These are phyloP conservation scores for Chymomyza fuscimana DNA, from an alignment of 2,888 invertebrate genomes.

Conservation along the genomic window DNA sequence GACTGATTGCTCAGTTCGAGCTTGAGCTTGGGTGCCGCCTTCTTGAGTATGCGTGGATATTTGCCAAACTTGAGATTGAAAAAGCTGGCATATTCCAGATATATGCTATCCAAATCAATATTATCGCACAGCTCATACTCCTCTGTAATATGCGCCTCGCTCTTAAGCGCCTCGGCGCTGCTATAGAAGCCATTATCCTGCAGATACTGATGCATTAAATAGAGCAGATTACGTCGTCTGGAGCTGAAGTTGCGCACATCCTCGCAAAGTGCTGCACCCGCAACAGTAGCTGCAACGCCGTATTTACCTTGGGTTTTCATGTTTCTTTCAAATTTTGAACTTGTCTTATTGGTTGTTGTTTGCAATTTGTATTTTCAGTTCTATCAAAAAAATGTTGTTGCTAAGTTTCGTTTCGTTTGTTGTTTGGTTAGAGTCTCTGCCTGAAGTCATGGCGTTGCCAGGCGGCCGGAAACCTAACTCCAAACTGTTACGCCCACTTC, in stretches of 20 bases:
- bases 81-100: slow-evolving; percentile 94
- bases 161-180: slow-evolving; percentile 84
- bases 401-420: not conserved
- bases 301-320: slow-evolving; percentile 63
- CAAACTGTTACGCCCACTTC: not conserved
- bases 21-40: slow-evolving; percentile 57
- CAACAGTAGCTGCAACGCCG: slow-evolving; percentile 52
- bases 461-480: not conserved
- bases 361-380: not conserved
- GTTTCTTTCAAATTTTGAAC: not conserved
- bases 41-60: slow-evolving; percentile 89
- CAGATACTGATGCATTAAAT: slow-evolving; percentile 85
- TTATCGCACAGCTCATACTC: slow-evolving; percentile 92
- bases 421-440: not conserved
- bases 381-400: not conserved
- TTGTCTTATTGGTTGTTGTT: not conserved
- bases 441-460: not conserved
- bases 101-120: slow-evolving; percentile 91
- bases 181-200: slow-evolving; percentile 84
- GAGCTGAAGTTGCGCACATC: slow-evolving; percentile 74
- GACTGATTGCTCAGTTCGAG: slow-evolving; percentile 45
- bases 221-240: slow-evolving; percentile 81
- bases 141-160: slow-evolving; percentile 87
- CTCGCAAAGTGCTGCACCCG: slow-evolving; percentile 59
- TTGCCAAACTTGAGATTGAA: slow-evolving; percentile 92